A percentile compares a stretch with the other conserved stretches of the same genome.
Conservation (phyloP, 2,888 invertebrate genomes). For the Nephrocerus scutellatus region DNA sequence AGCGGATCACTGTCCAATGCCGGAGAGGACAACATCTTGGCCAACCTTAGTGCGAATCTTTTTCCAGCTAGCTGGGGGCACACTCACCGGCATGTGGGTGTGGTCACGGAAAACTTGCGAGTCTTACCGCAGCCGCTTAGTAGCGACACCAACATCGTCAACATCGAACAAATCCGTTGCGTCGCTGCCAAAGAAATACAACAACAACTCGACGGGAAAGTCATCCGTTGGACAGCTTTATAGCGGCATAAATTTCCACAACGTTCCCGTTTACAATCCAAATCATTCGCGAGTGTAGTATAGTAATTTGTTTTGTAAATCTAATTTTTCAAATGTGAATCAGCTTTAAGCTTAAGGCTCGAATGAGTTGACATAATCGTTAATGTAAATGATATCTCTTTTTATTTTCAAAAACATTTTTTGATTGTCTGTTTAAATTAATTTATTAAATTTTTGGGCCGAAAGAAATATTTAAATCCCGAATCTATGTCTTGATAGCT, state of each 20-base stretch:
- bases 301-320: not conserved
- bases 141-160: slow-evolving; percentile 37
- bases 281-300: slow-evolving; percentile 41
- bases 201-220: slow-evolving; percentile 31
- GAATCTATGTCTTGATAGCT: too few species aligned
- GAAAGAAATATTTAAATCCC: too few species aligned
- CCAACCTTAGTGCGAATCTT: slow-evolving; percentile 39
- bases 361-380: too few species aligned
- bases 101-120: slow-evolving; percentile 48
- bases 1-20: slow-evolving; percentile 35
- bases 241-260: slow-evolving; percentile 46
- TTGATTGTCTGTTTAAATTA: too few species aligned
- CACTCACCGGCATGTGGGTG: slow-evolving; percentile 47
- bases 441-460: too few species aligned
- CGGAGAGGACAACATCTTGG: slow-evolving; percentile 34
- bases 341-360: slow-evolving; percentile 22
- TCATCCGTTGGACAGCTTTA: slow-evolving; percentile 38
- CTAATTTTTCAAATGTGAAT: slow-evolving; percentile 6
- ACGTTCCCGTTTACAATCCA: slow-evolving; percentile 42
- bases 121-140: slow-evolving; percentile 42
- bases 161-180: slow-evolving; percentile 33
- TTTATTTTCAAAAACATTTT: too few species aligned
- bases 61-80: slow-evolving; percentile 42
- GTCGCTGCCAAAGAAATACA: slow-evolving; percentile 39
- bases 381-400: too few species aligned